phyloP scores from a whole-genome alignment of 2,888 invertebrate species.

The Cheilosia pagana region DNA sequence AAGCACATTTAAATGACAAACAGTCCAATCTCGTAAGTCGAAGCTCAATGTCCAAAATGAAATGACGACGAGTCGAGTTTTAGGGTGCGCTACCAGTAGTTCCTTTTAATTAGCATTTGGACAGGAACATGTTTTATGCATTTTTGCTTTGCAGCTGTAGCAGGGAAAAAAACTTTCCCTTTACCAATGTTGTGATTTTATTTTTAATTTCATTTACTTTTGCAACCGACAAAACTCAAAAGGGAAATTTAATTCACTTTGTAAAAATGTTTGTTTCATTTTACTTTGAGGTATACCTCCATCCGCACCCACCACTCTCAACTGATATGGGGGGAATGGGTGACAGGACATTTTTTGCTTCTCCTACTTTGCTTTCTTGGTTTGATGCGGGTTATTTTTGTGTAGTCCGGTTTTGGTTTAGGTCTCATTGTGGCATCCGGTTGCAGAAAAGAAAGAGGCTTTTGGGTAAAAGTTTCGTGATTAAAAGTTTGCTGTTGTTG shows the following conservation, averaged over 20 bases:
- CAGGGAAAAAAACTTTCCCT: constrained; percentile 7
- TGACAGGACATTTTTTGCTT: constrained; percentile 38
- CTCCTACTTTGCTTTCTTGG: constrained; percentile 16
- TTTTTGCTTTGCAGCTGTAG: constrained; percentile 17
- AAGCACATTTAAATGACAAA: constrained; percentile 69
- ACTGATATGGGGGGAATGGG: constrained; percentile 17
- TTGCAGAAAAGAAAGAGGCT: constrained; percentile 5
- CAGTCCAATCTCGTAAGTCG: constrained; percentile 59
- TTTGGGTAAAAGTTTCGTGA: constrained; percentile 30
- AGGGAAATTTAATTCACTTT: constrained; percentile 49
- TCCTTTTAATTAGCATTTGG: constrained; percentile 70
- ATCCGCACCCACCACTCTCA: neutral
- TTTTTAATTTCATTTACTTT: constrained; percentile 39
- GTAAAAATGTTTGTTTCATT: constrained; percentile 26
- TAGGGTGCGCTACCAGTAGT: constrained; percentile 37
- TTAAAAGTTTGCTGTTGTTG: constrained; percentile 46
- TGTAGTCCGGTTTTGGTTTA: constrained; percentile 25
- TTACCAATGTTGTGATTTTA: neutral
- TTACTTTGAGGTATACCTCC: constrained; percentile 27
- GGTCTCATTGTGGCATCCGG: constrained; percentile 49
- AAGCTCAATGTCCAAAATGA: constrained; percentile 40
- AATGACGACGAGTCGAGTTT: constrained; percentile 10
- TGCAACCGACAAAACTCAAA: constrained; percentile 19
- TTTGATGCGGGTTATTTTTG: constrained; percentile 5
- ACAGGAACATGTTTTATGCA: constrained; percentile 64